Evolutionary conservation across 2,113 vertebrate species (phyloP).

Genomic region (Pitta sordida): DNA sequence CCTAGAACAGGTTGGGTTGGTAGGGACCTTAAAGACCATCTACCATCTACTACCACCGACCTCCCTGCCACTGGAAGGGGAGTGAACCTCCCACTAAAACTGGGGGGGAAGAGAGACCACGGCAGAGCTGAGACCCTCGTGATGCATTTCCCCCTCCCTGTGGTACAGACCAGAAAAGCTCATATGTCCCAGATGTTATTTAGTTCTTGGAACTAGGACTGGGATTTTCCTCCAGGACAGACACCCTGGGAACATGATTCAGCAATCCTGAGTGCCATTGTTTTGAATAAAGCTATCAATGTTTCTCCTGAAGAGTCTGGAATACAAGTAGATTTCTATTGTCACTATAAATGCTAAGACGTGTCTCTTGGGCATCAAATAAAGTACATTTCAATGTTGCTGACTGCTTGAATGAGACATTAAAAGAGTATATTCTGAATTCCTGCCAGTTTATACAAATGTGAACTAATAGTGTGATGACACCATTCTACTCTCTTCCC

Average conservation of each 20-base stretch:
- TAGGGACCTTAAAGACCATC: neutral
- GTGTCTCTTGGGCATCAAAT: constrained; percentile 20
- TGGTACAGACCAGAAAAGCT: accelerated
- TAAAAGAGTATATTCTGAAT: neutral
- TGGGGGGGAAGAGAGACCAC: neutral
- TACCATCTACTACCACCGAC: no score
- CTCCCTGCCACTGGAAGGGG: neutral
- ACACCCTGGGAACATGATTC: neutral
- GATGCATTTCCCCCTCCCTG: neutral
- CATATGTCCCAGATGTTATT: neutral
- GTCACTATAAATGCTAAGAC: neutral
- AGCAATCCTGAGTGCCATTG: neutral
- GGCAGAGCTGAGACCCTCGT: neutral
- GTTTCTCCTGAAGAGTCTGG: constrained; percentile 22
- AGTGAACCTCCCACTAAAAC: neutral
- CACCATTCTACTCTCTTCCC: accelerated
- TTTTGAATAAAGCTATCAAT: constrained; percentile 19
- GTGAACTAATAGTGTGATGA: neutral
- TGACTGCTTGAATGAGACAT: neutral
- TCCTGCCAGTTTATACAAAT: neutral
- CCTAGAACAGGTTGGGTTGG: neutral
- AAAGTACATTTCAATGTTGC: neutral
- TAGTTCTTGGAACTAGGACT: neutral
- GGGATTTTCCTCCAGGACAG: neutral
- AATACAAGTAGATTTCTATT: constrained; percentile 16